Percentiles rank a stretch among this genome's conserved stretches.
Conservation (phyloP, 1,140 invertebrate genomes). For the Matsumurasca onukii region DNA sequence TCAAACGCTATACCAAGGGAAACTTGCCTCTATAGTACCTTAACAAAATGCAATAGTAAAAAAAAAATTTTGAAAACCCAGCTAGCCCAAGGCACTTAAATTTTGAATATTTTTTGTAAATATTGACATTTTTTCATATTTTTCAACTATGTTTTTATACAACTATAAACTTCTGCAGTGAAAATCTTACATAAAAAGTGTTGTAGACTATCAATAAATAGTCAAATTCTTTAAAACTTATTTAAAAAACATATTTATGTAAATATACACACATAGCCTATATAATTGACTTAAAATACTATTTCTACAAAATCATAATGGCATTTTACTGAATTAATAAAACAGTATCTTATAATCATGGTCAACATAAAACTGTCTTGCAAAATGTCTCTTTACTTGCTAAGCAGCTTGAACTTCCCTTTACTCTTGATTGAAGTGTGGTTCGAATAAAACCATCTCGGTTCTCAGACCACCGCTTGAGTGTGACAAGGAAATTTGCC, state of each 20-base stretch:
- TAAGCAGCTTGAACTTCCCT: background rate
- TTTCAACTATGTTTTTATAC: background rate
- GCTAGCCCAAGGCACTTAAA: background rate
- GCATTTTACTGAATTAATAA: no score
- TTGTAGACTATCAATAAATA: background rate
- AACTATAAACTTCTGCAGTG: background rate
- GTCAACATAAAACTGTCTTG: no score
- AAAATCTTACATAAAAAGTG: no score
- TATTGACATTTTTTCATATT: background rate
- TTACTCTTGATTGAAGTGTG: slow-evolving; percentile 2
- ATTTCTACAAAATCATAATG: no score
- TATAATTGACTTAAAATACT: no score
- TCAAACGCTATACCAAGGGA: background rate
- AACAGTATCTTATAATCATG: no score
- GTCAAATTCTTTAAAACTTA: background rate
- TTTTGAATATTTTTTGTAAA: background rate
- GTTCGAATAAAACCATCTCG: background rate
- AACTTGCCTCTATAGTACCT: slow-evolving; percentile 5
- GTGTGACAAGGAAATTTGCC: slow-evolving; percentile 20
- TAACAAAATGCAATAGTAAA: slow-evolving; percentile 4
- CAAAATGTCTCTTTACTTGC: background rate
- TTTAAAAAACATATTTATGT: no score
- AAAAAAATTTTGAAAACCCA: background rate
- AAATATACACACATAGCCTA: no score
- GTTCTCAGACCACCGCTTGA: background rate